These are phyloP conservation scores for Phycodurus eques DNA, from an alignment of 2,113 vertebrate species.

Conservation along the genomic window DNA sequence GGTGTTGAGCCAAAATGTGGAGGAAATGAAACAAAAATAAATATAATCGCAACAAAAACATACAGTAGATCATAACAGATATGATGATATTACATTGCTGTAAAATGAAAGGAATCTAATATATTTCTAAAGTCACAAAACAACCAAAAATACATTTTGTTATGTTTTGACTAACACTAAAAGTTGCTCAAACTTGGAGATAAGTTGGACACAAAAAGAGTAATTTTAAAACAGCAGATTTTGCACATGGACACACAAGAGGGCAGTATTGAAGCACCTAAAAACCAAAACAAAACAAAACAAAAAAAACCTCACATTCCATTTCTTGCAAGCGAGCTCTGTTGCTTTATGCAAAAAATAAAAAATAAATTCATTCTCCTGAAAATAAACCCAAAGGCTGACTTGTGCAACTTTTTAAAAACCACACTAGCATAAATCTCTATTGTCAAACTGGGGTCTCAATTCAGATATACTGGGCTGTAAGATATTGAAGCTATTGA, in stretches of 20 bases:
- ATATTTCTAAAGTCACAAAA: neutral
- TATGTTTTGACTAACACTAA: neutral
- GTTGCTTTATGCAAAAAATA: constrained; percentile 14
- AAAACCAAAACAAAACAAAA: constrained; percentile 15
- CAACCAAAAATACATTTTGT: neutral
- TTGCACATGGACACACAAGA: constrained; percentile 53
- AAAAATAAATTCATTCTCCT: constrained; percentile 2
- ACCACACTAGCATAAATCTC: constrained; percentile 35
- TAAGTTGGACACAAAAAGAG: too few species aligned
- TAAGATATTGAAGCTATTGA: constrained; percentile 35
- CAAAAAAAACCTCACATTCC: constrained; percentile 24
- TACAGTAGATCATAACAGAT: too few species aligned
- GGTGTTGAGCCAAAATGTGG: too few species aligned
- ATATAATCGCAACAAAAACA: too few species aligned
- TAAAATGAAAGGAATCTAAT: too few species aligned
- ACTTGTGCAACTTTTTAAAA: constrained; percentile 19
- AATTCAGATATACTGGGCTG: constrained; percentile 32
- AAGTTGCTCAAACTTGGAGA: too few species aligned
- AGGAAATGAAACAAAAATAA: too few species aligned
- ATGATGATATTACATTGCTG: too few species aligned
- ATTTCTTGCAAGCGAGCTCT: constrained; percentile 18
- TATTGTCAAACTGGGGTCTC: constrained; percentile 38
- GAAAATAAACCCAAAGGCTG: constrained; percentile 6
- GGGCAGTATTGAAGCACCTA: constrained; percentile 70
- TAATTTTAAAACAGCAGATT: neutral